These are phyloP conservation scores for Fulica atra DNA, from an alignment of 2,113 vertebrate species.

Conservation along the genomic window DNA sequence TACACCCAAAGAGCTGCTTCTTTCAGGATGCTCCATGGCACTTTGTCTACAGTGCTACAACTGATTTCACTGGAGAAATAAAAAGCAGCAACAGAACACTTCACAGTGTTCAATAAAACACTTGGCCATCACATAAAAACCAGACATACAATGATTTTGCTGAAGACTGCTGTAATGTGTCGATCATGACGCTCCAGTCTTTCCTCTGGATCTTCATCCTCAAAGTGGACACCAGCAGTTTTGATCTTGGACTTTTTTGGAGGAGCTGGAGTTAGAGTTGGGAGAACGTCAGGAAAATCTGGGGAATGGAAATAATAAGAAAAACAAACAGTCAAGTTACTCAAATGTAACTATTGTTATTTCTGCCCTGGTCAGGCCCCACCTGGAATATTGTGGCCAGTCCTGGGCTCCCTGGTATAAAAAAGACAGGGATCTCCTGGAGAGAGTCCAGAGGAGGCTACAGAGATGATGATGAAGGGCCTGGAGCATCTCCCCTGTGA, in stretches of 20 bases:
- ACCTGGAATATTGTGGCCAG: too few species aligned
- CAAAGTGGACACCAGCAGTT: slow-evolving; percentile 74
- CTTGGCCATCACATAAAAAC: neutral
- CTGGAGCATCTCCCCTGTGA: too few species aligned
- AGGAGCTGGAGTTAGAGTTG: slow-evolving; percentile 87
- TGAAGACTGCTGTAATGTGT: slow-evolving; percentile 92
- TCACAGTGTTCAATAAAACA: neutral
- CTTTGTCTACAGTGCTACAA: neutral
- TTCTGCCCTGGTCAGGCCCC: too few species aligned
- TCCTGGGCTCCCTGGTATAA: too few species aligned
- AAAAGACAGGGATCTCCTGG: too few species aligned
- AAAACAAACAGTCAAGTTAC: neutral
- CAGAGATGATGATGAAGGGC: too few species aligned
- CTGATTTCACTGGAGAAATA: neutral
- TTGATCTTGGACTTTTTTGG: slow-evolving; percentile 88
- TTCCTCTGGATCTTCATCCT: slow-evolving; percentile 84
- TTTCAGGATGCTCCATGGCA: neutral
- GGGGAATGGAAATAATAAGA: neutral
- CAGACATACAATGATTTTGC: slow-evolving; percentile 88
- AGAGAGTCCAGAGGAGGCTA: too few species aligned
- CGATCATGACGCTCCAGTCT: slow-evolving; percentile 83
- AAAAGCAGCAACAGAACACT: neutral
- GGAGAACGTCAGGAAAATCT: slow-evolving; percentile 89
- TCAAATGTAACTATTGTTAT: neutral
- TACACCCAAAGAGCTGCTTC: neutral